Percentiles rank a stretch among this genome's conserved stretches.
Evolutionary conservation across 2,888 invertebrate species (phyloP).

Genomic region (Diplazon laetatorius): DNA sequence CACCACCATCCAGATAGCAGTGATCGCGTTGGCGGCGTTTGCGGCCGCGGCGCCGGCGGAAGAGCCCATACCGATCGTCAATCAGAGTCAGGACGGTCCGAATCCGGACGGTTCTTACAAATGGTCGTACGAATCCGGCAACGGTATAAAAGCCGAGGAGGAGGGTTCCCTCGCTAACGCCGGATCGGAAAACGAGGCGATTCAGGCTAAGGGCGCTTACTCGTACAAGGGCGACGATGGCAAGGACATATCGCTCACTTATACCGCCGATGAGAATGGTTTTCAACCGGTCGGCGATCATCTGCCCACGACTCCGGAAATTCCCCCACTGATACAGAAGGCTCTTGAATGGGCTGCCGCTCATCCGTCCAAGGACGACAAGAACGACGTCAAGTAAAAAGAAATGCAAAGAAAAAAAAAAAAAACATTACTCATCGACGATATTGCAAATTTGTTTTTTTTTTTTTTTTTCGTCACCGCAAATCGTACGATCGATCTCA

Average conservation of each 20-base stretch:
- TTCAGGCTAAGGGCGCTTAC: slow-evolving; percentile 78
- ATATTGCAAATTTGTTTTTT: no score
- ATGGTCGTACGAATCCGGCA: slow-evolving; percentile 82
- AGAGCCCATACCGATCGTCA: slow-evolving; percentile 77
- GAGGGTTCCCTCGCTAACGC: slow-evolving; percentile 77
- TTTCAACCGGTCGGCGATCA: slow-evolving; percentile 81
- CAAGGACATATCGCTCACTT: slow-evolving; percentile 78
- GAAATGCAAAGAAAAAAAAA: no score
- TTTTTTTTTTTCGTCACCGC: slow-evolving; percentile 5
- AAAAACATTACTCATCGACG: no score
- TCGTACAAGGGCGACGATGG: slow-evolving; percentile 82
- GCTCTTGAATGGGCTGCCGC: slow-evolving; percentile 78
- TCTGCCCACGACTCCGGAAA: slow-evolving; percentile 80
- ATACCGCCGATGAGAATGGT: slow-evolving; percentile 81
- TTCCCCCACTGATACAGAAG: slow-evolving; percentile 79
- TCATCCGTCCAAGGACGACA: slow-evolving; percentile 71
- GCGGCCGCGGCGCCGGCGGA: slow-evolving; percentile 70
- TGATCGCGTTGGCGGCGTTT: slow-evolving; percentile 71
- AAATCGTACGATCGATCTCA: slow-evolving; percentile 58
- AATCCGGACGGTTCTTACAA: slow-evolving; percentile 80
- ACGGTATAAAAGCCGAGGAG: slow-evolving; percentile 82
- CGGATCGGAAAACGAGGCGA: slow-evolving; percentile 77
- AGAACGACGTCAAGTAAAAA: slow-evolving; percentile 55
- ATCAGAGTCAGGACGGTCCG: slow-evolving; percentile 77
- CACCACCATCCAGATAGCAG: slow-evolving; percentile 66